A percentile compares a stretch with the other conserved stretches of the same genome.
These are phyloP conservation scores for Philonicus albiceps DNA, from an alignment of 2,888 invertebrate genomes.

Conservation along the genomic window DNA sequence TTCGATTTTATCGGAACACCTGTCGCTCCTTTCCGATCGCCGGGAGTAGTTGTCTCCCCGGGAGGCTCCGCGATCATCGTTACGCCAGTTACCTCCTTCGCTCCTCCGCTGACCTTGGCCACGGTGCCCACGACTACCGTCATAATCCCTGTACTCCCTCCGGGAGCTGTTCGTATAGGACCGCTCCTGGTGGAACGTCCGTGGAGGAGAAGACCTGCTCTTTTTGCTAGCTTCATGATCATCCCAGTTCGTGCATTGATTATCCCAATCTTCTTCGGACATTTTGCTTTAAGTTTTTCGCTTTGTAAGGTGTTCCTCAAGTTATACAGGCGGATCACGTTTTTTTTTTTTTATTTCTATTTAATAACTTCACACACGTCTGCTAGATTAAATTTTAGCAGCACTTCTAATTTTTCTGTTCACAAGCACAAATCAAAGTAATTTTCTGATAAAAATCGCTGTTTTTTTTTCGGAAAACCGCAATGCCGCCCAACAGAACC, in stretches of 20 bases:
- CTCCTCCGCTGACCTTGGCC: background rate
- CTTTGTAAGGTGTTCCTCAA: background rate
- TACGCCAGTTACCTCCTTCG: background rate
- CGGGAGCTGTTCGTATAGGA: background rate
- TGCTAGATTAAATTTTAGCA: background rate
- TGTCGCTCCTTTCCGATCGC: background rate
- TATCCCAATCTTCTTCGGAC: constrained; percentile 22
- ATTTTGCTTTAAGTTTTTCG: background rate
- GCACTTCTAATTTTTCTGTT: background rate
- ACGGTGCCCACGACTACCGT: background rate
- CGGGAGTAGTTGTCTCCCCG: background rate
- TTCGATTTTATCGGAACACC: constrained; percentile 51
- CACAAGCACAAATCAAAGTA: background rate
- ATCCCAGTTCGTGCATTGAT: background rate
- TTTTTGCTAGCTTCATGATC: background rate
- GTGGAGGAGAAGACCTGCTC: background rate
- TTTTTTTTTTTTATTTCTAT: background rate
- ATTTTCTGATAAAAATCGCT: background rate
- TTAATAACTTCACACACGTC: background rate
- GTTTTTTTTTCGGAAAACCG: background rate
- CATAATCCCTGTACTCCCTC: background rate
- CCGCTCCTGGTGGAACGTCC: background rate
- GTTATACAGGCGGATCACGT: background rate
- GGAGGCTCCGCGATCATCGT: background rate
- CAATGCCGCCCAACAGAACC: background rate